phyloP scores from a whole-genome alignment of 2,113 vertebrate species.

The Sorex araneus region DNA sequence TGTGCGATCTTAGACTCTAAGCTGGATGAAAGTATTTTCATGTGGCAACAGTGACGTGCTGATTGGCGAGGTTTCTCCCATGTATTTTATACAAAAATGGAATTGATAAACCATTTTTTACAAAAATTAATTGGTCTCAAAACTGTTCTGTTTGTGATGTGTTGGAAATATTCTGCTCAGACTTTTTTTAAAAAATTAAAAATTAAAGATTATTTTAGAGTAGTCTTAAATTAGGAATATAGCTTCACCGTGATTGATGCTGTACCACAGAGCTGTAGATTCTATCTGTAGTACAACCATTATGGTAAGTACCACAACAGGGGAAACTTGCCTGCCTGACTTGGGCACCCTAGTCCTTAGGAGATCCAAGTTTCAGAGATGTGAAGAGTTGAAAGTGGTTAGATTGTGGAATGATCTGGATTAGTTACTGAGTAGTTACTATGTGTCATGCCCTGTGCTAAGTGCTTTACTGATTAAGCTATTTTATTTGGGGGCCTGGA shows the following conservation, averaged over 20 bases:
- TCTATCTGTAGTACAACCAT: background rate
- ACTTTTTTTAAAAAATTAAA: background rate
- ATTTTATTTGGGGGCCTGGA: too few species aligned
- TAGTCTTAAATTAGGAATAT: slow-evolving; percentile 33
- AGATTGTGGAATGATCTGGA: background rate
- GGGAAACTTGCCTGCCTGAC: background rate
- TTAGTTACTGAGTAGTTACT: background rate
- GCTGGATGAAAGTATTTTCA: slow-evolving; percentile 89
- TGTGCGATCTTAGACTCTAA: slow-evolving; percentile 93
- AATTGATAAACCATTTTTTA: slow-evolving; percentile 96
- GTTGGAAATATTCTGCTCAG: slow-evolving; percentile 63
- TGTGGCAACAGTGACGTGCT: slow-evolving; percentile 86
- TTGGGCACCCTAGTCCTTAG: background rate
- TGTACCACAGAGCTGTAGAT: background rate
- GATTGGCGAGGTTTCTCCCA: slow-evolving; percentile 93
- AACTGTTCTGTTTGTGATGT: slow-evolving; percentile 73
- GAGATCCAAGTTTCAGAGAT: slow-evolving; percentile 1
- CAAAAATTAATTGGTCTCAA: slow-evolving; percentile 83
- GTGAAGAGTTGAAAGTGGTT: background rate
- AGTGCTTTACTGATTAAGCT: background rate
- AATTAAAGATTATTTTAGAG: background rate
- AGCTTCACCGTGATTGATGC: background rate
- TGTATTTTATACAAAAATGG: slow-evolving; percentile 97
- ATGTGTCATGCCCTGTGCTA: background rate
- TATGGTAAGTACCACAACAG: background rate